Percentiles rank a stretch among this genome's conserved stretches.
Evolutionary conservation across 2,113 vertebrate genomes (phyloP).

Genomic region (Callipepla squamata): DNA sequence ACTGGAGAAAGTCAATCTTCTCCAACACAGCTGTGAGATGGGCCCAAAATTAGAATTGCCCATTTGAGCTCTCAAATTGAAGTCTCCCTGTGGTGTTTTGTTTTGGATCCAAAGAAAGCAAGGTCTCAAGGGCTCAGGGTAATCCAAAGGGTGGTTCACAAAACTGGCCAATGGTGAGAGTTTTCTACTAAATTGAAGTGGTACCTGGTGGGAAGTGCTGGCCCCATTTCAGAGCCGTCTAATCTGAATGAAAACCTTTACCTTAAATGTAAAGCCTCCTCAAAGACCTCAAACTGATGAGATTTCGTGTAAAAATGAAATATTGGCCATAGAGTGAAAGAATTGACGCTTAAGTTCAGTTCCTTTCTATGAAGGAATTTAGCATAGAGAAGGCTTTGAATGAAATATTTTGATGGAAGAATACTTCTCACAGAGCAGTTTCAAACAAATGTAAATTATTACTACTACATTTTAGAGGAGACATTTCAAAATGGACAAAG

Average conservation of each 20-base stretch:
- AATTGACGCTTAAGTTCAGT: neutral
- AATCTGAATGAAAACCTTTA: neutral
- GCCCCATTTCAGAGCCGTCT: neutral
- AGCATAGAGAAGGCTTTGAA: neutral
- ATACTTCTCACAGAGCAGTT: neutral
- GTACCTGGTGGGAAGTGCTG: neutral
- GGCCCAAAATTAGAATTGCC: neutral
- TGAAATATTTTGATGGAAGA: neutral
- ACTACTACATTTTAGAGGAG: neutral
- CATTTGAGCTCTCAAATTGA: neutral
- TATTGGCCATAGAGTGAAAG: neutral
- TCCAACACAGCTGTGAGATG: rapidly evolving
- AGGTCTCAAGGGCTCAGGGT: neutral
- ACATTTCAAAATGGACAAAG: neutral
- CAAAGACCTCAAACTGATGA: conserved; percentile 19
- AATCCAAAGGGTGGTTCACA: neutral
- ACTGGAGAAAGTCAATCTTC: neutral
- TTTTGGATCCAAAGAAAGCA: neutral
- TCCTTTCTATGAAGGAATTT: conserved; percentile 18
- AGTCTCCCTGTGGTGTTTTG: neutral
- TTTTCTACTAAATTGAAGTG: neutral
- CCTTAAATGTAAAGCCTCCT: neutral
- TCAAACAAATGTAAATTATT: neutral
- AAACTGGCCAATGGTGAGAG: neutral
- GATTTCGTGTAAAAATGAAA: neutral